Conservation (phyloP, 2,113 vertebrate species). For the Cairina moschata region DNA sequence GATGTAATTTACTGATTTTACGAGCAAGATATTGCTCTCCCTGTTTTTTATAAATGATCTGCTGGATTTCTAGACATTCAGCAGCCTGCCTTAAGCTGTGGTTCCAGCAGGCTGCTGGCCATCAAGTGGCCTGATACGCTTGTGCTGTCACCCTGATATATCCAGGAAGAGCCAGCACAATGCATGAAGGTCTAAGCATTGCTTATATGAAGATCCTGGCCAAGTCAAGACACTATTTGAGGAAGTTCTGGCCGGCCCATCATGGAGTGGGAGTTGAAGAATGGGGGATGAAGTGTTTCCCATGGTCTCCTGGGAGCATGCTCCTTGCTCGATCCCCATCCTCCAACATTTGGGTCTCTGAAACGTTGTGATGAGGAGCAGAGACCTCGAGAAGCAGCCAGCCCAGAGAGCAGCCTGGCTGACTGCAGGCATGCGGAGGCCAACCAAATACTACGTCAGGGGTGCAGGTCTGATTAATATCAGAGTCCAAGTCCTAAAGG, state of each 20-base stretch:
- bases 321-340: background rate
- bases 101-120: background rate
- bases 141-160: background rate
- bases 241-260: background rate
- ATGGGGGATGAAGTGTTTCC: background rate
- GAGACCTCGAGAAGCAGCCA: background rate
- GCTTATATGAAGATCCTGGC: background rate
- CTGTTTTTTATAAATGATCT: conserved; percentile 12
- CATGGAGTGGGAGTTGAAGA: background rate
- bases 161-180: background rate
- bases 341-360: background rate
- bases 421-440: background rate
- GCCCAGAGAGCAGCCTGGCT: background rate
- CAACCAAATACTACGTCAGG: background rate
- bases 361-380: background rate
- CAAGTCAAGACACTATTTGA: background rate
- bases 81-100: background rate
- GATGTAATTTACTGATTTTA: background rate
- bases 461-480: conserved; percentile 26
- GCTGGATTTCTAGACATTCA: conserved; percentile 7
- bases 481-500: background rate
- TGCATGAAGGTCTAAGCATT: background rate
- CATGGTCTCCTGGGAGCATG: background rate
- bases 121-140: background rate
- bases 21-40: background rate